Evolutionary conservation across 2,113 vertebrate genomes (phyloP).

Genomic region (Setophaga coronata): DNA sequence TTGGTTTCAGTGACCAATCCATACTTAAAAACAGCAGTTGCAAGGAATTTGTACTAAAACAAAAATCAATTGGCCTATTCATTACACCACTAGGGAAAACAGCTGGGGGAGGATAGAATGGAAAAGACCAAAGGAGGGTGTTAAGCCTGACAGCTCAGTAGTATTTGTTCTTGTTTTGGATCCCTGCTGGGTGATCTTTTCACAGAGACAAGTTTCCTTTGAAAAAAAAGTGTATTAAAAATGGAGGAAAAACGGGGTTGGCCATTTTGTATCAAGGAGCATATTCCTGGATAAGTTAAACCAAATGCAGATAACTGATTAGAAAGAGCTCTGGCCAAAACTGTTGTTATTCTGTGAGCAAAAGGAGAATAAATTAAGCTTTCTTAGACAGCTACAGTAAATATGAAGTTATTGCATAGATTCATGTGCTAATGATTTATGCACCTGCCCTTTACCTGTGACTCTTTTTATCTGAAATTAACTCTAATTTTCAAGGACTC

Average conservation of each 20-base stretch:
- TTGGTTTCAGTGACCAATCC: neutral
- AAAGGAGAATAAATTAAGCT: neutral
- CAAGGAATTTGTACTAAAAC: neutral
- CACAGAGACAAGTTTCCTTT: neutral
- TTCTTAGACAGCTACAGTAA: constrained; percentile 3
- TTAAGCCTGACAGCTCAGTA: neutral
- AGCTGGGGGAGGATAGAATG: neutral
- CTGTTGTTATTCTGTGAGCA: neutral
- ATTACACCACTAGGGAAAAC: neutral
- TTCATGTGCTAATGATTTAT: constrained; percentile 11
- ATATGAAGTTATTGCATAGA: constrained; percentile 2
- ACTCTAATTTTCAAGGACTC: neutral
- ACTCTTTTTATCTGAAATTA: neutral
- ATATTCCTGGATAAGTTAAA: neutral
- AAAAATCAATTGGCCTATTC: neutral
- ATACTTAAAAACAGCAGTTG: neutral
- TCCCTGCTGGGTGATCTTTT: neutral
- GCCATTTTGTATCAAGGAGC: neutral
- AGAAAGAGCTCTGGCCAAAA: neutral
- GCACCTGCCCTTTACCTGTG: neutral
- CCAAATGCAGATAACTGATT: neutral
- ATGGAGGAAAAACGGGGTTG: neutral
- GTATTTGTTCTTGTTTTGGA: neutral
- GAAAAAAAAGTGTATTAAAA: neutral
- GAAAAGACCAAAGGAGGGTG: neutral